Evolutionary conservation across 2,888 invertebrate species (phyloP).

Genomic region (Meiosimyza platycephala): DNA sequence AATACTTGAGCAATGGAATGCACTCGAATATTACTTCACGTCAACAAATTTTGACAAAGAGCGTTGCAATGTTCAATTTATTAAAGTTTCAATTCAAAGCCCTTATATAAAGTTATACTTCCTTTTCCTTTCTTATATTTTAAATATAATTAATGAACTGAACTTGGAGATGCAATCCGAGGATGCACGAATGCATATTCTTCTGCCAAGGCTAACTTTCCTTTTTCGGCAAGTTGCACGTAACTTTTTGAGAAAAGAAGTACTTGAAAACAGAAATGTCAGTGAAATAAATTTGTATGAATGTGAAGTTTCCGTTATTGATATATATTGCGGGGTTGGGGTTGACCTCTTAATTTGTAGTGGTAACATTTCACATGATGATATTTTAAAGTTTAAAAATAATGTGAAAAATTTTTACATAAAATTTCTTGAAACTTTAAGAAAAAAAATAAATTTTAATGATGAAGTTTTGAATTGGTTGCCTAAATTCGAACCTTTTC

Average conservation of each 20-base stretch:
- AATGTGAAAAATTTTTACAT: not conserved
- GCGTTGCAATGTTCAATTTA: too few relatives aligned
- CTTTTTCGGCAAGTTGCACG: not conserved
- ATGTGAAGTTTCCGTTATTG: too few relatives aligned
- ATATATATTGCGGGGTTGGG: too few relatives aligned
- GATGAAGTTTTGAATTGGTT: constrained; percentile 5
- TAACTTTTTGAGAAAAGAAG: not conserved
- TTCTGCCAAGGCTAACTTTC: not conserved
- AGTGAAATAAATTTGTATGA: too few relatives aligned
- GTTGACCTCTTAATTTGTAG: too few relatives aligned
- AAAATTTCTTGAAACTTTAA: not conserved
- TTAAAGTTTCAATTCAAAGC: too few relatives aligned
- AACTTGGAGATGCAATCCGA: not conserved
- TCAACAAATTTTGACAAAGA: too few relatives aligned
- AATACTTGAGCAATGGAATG: too few relatives aligned
- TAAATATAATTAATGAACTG: not conserved
- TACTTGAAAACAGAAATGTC: too few relatives aligned
- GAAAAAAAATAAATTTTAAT: not conserved
- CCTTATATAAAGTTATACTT: too few relatives aligned
- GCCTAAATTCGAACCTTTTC: not conserved
- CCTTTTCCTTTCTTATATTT: not conserved
- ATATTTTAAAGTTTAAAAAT: not conserved
- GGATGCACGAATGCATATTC: not conserved
- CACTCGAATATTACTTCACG: too few relatives aligned
- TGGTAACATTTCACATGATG: not conserved